Conservation (phyloP, 2,888 invertebrate species). For the Orthosia incerta region DNA sequence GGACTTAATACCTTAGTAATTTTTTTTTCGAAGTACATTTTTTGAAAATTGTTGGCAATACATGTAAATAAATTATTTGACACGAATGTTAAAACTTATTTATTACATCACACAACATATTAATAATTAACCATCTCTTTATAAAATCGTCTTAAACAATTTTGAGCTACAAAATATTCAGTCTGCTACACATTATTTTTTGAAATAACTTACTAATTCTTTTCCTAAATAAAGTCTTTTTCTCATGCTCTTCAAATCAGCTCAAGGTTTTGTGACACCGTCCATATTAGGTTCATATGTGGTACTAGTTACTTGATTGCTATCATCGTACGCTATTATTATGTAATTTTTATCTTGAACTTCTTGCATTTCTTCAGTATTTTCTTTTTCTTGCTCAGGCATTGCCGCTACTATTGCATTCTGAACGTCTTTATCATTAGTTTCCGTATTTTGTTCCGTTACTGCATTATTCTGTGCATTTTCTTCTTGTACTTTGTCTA, state of each 20-base stretch:
- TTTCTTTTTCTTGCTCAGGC: conserved; percentile 25
- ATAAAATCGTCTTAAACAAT: not conserved
- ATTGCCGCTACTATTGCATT: conserved; percentile 20
- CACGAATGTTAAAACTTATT: conserved; percentile 17
- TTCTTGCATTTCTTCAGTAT: conserved; percentile 11
- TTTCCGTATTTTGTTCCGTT: conserved; percentile 28
- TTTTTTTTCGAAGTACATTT: no score
- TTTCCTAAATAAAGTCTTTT: not conserved
- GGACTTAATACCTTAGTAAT: no score
- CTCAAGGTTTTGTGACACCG: conserved; percentile 25
- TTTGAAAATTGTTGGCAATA: no score
- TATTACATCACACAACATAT: conserved; percentile 25
- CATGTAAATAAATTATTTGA: not conserved
- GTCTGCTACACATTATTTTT: not conserved
- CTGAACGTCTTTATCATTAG: conserved; percentile 9
- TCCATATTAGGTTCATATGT: conserved; percentile 38
- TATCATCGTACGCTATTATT: conserved; percentile 42
- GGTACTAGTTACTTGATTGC: conserved; percentile 32
- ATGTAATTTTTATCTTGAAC: conserved; percentile 36
- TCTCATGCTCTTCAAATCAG: not conserved
- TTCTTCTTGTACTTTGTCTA: conserved; percentile 74
- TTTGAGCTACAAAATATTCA: conserved; percentile 6
- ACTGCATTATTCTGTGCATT: conserved; percentile 42
- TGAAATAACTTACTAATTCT: not conserved
- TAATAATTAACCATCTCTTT: not conserved